Evolutionary conservation across 2,113 vertebrate genomes (phyloP), one percentile per base, ranked within the genome.

Genomic region (Datnioides undecimradiatus): DNA sequence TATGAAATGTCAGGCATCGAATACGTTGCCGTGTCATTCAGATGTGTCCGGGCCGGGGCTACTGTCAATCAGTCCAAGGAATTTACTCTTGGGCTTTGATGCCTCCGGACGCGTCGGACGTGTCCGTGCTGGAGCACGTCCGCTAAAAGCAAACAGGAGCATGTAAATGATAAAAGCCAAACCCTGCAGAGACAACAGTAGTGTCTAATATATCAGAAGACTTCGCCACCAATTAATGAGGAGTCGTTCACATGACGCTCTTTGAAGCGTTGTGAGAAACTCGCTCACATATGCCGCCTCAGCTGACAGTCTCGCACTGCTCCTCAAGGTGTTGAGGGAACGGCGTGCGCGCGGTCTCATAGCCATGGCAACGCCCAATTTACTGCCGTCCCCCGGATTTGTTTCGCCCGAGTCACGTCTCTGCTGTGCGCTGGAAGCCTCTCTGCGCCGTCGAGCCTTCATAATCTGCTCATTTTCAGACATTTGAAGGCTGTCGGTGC

Each of bases 1-100:
- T 79, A 85, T 60, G 71, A 93, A 92, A 91, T 91, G 92, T 91
- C 92, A 92, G 73, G 63, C 72, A 77, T 85, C 76, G 88, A 76
- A 62, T 70, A 73, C 82, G 70, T 80, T 69, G 55, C 64, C 57
- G 51, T 68, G 73, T 76, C 79, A 78, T 64, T 83, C 69, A 63
- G 57, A 63, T 45, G 21, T 69, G 74, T 80, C 69, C 33, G 3
- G 38, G 46, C 48, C 85, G 74, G 83, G 76, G 76, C 65, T 80
- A 67, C 74, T 72, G 66, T 79, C 82, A 49, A 68, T 76, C 82
- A 72, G 68, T 45, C 13, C 6, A 16, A 67, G 48, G 70, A n/a
- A 68, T 80, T 81, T 76, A 66, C 79, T 76, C 54, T 70, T 41
- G 45, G 68, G 65, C 59, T 59, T 72, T 52, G 55, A 31, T 40